Evolutionary conservation across 1,140 invertebrate genomes (phyloP), one percentile per base, ranked within the genome.

Genomic region (Solenopsis fugax): DNA sequence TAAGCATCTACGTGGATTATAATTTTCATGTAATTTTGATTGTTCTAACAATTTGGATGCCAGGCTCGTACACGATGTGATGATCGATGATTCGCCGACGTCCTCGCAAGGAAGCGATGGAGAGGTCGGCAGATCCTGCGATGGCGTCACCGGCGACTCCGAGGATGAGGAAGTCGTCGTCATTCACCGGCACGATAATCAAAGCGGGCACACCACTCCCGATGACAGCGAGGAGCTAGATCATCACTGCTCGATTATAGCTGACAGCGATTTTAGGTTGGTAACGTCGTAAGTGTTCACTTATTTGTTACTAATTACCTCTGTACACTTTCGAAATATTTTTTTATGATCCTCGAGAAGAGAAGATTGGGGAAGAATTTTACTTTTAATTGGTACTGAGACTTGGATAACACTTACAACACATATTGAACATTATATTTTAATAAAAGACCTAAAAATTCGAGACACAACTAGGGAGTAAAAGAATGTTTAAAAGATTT

Each of bases 41-140:
- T 50, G 18, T 58, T 58, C 54, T 67, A 62, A 73, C 3, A 3
- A 71, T 24, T 72, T 72, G 1, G 0, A 24, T 87, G 18, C 72
- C 92, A 98, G 97, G 88, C 96, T 98, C 92, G 97, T 98, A 92
- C 97, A 97, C 95, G 97, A 97, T 96, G 97, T 97, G 80, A 96
- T 96, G 87, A 94, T 97, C 88, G 97, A 97, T 87, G 97, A 98
- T 84, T 97, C 97, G 1, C 97, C 97, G 21, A 96, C 96, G 60
- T 97, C 97, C 82, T 97, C 97, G 69, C 97, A 97, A 87, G 94
- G 92, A 90, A 97, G 97, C 92, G 97, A 97, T 50, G 93, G 71
- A 0, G 95, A 95, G 3, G 93, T 93, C 50, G 94, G 81, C 1
- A 90, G 93, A 77, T 85, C 92, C 10, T 94, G 93, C 80, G 90